phyloP scores from a whole-genome alignment of 1,140 invertebrate genomes.

The Neodiprion pinetum region DNA sequence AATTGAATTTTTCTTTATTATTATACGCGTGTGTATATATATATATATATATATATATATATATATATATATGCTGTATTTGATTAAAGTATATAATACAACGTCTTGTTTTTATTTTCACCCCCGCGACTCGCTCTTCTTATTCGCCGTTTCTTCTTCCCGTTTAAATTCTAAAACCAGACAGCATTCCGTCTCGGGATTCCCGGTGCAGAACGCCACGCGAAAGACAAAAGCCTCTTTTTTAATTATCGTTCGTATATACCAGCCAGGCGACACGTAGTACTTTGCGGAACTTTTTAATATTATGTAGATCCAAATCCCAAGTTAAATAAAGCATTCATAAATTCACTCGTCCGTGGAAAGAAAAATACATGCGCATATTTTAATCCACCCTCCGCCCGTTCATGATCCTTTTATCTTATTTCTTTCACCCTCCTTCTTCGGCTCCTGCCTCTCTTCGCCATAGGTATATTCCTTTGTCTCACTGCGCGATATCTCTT shows the following conservation, averaged over 20 bases:
- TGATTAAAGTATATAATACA: no score
- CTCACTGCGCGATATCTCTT: no score
- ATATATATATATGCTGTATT: no score
- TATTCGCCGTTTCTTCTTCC: no score
- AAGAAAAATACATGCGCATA: slow-evolving; percentile 25
- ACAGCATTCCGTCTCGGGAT: slow-evolving; percentile 19
- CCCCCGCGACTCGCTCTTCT: no score
- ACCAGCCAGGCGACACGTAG: slow-evolving; percentile 12
- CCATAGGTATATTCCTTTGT: no score
- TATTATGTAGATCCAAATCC: slow-evolving; percentile 24
- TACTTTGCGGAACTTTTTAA: background rate
- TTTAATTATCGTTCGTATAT: slow-evolving; percentile 19
- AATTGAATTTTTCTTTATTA: no score
- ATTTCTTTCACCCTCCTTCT: background rate
- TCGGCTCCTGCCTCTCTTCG: background rate
- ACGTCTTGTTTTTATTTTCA: no score
- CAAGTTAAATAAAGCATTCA: slow-evolving; percentile 45
- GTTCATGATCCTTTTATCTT: background rate
- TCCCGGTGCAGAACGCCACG: background rate
- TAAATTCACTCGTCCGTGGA: slow-evolving; percentile 30
- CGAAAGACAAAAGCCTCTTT: slow-evolving; percentile 18
- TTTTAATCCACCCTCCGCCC: slow-evolving; percentile 21
- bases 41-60: no score
- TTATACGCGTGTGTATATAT: no score
- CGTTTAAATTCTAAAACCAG: background rate